phyloP scores from a whole-genome alignment of 2,888 invertebrate species.

The Cantharis rufa region DNA sequence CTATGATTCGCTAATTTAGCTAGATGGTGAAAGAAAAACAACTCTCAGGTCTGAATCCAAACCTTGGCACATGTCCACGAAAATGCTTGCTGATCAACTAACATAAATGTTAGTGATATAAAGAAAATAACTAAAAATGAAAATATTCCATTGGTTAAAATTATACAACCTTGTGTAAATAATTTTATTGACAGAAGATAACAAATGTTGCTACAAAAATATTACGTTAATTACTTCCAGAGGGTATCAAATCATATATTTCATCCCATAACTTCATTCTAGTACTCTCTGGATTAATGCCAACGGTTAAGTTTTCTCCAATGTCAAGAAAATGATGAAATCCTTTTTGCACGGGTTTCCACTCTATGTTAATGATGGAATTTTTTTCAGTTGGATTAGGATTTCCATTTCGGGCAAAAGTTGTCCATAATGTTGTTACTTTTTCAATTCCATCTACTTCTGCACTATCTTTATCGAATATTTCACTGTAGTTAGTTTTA shows the following conservation, averaged over 20 bases:
- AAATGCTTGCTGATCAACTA: too few species aligned
- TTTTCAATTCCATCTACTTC: constrained; percentile 36
- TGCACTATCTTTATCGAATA: constrained; percentile 26
- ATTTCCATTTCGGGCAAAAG: constrained; percentile 42
- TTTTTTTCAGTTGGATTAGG: constrained; percentile 33
- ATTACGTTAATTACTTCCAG: neutral
- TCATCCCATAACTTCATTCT: constrained; percentile 39
- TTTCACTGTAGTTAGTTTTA: constrained; percentile 31
- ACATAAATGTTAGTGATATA: too few species aligned
- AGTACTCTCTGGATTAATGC: constrained; percentile 39
- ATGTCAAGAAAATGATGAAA: constrained; percentile 44
- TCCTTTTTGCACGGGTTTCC: constrained; percentile 40
- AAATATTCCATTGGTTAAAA: too few species aligned
- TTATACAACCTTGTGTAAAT: too few species aligned
- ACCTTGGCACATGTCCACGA: too few species aligned
- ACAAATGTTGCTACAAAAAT: too few species aligned
- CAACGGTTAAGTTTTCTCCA: constrained; percentile 37
- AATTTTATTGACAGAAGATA: too few species aligned
- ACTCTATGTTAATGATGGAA: constrained; percentile 28
- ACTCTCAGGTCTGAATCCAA: too few species aligned
- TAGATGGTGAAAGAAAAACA: too few species aligned
- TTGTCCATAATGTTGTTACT: constrained; percentile 43
- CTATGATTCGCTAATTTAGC: too few species aligned
- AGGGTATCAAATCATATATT: neutral
- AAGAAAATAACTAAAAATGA: too few species aligned